These are phyloP conservation scores for Heteronetta atricapilla DNA, from an alignment of 2,113 vertebrate species.

Conservation along the genomic window DNA sequence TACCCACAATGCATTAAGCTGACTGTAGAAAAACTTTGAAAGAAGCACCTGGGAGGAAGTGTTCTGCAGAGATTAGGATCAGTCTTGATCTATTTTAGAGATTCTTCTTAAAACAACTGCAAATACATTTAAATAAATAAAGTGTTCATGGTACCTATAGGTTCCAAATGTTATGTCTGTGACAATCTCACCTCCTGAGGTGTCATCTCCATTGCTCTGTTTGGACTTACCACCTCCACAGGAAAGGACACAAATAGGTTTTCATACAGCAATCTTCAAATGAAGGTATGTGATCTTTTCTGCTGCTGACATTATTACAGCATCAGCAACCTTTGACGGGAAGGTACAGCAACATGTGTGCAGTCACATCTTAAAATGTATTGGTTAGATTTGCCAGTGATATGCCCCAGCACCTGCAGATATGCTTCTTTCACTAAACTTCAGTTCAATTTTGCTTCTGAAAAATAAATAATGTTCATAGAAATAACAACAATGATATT, in stretches of 20 bases:
- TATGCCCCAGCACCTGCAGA: neutral
- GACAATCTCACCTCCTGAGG: neutral
- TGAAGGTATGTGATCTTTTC: neutral
- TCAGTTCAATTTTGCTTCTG: neutral
- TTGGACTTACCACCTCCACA: neutral
- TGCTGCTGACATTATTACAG: neutral
- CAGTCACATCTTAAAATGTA: neutral
- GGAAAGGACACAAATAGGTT: neutral
- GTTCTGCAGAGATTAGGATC: neutral
- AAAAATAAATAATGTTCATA: neutral
- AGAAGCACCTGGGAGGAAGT: neutral
- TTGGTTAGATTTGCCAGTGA: neutral
- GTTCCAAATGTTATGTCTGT: neutral
- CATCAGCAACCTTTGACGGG: neutral
- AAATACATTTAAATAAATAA: neutral
- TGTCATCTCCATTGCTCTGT: neutral
- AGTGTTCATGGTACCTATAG: neutral
- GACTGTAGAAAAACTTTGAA: neutral
- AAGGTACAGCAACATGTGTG: neutral
- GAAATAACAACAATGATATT: neutral
- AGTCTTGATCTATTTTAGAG: neutral
- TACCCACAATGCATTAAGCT: neutral
- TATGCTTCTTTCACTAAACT: neutral
- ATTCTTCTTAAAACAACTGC: neutral
- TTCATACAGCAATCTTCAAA: neutral